Evolutionary conservation across 2,888 invertebrate genomes (phyloP), one percentile per base, ranked within the genome.

Genomic region (Artemia sinica): DNA sequence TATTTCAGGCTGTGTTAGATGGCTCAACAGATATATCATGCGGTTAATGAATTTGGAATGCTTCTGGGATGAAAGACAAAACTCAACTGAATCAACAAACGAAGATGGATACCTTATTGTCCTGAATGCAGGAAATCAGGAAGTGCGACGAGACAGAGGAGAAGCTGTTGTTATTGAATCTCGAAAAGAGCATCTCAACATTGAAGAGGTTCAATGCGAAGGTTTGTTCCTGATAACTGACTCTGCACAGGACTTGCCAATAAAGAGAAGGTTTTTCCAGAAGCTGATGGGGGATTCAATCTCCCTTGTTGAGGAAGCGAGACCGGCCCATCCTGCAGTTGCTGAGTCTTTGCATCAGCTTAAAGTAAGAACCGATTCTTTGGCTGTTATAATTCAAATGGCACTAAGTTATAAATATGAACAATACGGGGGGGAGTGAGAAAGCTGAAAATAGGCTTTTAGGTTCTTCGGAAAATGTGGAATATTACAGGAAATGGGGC

Each of bases 261-360:
- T 70, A 12, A 77, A 76, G 70, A 73, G 79, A 10, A 74, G 74
- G 68, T 74, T 75, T 65, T 79, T 80, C 73, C 75, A 76, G 72
- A 69, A 71, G 58, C 67, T 72, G 8, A 73, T 76, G 72, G 74
- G 72, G 11, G 70, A 68, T 48, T 74, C 74, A 10, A 75, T 80
- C 13, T 73, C 73, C 28, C 72, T 80, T 10, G 74, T 76, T 49
- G 77, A 77, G 70, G 79, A 80, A 70, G 79, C 80, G 73, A 78
- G 78, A 3, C 77, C 79, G 5, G 80, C 80, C 72, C 80, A 80
- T 73, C 77, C 82, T 1, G 81, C 81, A 13, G 84, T 87, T 69
- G 81, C 84, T 77, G 81, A 83, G 48, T 82, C 86, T 7, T 82
- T 88, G 72, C 77, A 78, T 49, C 77, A 81, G 67, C 77, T 86